Evolutionary conservation across 2,888 invertebrate genomes (phyloP).

Genomic region (Gerosis bhagava): DNA sequence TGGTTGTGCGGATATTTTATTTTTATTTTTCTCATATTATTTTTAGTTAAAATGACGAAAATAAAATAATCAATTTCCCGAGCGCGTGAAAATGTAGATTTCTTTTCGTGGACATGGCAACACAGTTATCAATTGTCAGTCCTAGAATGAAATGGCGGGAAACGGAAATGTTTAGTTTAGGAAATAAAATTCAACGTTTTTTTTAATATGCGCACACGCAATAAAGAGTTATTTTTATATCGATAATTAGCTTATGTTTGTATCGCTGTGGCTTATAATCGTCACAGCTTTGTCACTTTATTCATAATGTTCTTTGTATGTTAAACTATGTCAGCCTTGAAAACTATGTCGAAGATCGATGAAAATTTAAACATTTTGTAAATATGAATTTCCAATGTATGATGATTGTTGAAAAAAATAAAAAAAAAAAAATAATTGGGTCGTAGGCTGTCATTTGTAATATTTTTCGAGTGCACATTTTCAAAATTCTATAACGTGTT

Average conservation of each 20-base stretch:
- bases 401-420: too few species aligned
- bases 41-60: too few species aligned
- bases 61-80: too few species aligned
- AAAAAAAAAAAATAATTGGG: constrained; percentile 20
- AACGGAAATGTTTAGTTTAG: too few species aligned
- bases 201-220: constrained; percentile 44
- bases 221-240: constrained; percentile 59
- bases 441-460: constrained; percentile 32
- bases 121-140: constrained; percentile 3
- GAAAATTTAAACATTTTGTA: too few species aligned
- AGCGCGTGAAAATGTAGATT: constrained; percentile 11
- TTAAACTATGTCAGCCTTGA: constrained; percentile 50
- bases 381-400: too few species aligned
- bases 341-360: constrained; percentile 3
- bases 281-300: constrained; percentile 62
- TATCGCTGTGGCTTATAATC: constrained; percentile 57
- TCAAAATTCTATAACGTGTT: constrained; percentile 16
- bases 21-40: too few species aligned
- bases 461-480: constrained; percentile 25
- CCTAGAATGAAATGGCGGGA: too few species aligned
- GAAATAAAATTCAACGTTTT: too few species aligned
- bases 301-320: constrained; percentile 64
- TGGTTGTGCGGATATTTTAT: constrained; percentile 31
- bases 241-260: constrained; percentile 61
- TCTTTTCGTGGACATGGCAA: constrained; percentile 19